Evolutionary conservation across 2,113 vertebrate genomes (phyloP).

Genomic region (Cervus canadensis): DNA sequence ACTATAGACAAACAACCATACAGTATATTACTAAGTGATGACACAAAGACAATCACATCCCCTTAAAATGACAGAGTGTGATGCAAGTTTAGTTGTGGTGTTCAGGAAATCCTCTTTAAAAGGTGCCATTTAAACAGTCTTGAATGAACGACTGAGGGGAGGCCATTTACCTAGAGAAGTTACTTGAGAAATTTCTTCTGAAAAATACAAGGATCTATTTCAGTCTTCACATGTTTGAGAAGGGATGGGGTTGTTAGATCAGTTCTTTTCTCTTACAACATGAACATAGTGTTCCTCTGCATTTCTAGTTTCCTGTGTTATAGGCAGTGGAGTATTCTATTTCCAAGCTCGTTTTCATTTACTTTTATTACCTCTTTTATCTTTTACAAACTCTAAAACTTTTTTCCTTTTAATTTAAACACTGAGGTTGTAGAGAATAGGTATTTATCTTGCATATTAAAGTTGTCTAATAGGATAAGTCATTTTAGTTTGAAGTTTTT

Average conservation of each 20-base stretch:
- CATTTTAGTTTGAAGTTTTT: background rate
- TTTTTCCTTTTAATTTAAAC: background rate
- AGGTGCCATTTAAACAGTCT: background rate
- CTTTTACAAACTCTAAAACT: background rate
- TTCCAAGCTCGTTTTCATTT: background rate
- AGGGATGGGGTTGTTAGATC: background rate
- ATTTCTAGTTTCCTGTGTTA: background rate
- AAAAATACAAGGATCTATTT: background rate
- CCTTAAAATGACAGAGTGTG: background rate
- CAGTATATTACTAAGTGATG: background rate
- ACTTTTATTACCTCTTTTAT: background rate
- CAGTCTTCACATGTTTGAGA: background rate
- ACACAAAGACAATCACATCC: background rate
- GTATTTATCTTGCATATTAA: background rate
- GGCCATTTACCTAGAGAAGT: background rate
- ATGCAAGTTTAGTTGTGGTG: background rate
- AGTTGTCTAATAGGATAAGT: background rate
- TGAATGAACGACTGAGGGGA: background rate
- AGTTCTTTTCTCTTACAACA: background rate
- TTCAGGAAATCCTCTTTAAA: background rate
- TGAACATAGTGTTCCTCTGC: background rate
- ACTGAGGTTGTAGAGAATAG: background rate
- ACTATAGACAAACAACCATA: background rate
- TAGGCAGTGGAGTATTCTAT: background rate
- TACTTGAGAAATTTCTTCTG: background rate